Evolutionary conservation across 1,140 invertebrate genomes (phyloP), one percentile per base, ranked within the genome.

Genomic region (Drosophila sproati): DNA sequence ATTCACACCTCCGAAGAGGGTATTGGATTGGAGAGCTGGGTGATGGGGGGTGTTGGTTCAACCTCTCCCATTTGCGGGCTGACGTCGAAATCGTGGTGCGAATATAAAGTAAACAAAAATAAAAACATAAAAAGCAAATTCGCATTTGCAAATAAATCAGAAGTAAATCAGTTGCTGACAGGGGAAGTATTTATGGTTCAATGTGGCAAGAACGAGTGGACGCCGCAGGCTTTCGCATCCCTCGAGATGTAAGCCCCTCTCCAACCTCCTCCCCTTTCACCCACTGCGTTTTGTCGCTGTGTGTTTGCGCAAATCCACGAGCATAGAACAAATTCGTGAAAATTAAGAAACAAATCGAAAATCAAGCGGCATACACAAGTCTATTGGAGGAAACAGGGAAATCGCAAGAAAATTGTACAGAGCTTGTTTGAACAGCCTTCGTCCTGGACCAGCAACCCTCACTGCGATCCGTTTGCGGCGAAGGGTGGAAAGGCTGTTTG

Each of bases 261-360:
- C 12, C 31, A 37, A 28, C 69, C 57, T 55, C 39, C 31, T 47
- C 48, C 31, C 3, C 29, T 20, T 20, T 20, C 12, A 2, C 3
- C 29, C 32, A 10, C 28, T 45, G 5, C 29, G 28, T 32, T 54
- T 34, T 55, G n/a, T 35, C 29, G 35, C 61, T 56, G 52, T 39
- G 59, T 85, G 69, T 73, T 73, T 85, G 72, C 76, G 55, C 47
- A 78, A 80, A 78, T 80, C 67, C 73, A 80, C 75, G 71, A 69
- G 85, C 80, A 74, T 56, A 77, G 77, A 88, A 89, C 80, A 90
- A 89, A 89, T 89, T 89, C 81, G 86, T 82, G 81, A 80, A 89
- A 89, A 89, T 89, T 89, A 89, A 89, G 85, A 89, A 89, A 89
- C 85, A 89, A 89, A 89, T 89, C 85, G 85, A 89, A 89, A 89